A percentile compares a stretch with the other conserved stretches of the same genome.
Conservation (phyloP, 53 echinoderm and acorn worm genomes). For the Apostichopus leukothele region DNA sequence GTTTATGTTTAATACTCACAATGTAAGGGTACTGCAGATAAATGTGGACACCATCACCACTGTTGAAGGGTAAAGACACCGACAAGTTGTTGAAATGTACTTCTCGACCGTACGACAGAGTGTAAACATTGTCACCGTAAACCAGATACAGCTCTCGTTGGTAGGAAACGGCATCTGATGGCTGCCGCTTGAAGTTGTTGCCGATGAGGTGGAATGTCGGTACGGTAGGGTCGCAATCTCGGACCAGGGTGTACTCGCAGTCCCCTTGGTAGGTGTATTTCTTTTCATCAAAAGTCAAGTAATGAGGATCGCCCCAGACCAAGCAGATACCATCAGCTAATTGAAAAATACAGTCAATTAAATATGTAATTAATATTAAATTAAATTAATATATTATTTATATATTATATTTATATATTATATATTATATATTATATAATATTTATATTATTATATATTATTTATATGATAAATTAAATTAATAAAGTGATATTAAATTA, state of each 20-base stretch:
- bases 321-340: slow-evolving; percentile 29
- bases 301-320: slow-evolving; percentile 38
- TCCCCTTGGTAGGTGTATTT: slow-evolving; percentile 36
- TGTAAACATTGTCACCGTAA: slow-evolving; percentile 12
- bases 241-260: slow-evolving; percentile 34
- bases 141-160: slow-evolving; percentile 13
- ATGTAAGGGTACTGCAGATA: slow-evolving; percentile 20
- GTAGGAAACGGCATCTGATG: slow-evolving; percentile 1
- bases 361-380: too few relatives aligned
- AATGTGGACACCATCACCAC: not conserved
- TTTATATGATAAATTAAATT: too few relatives aligned
- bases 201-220: slow-evolving; percentile 29
- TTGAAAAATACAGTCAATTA: not conserved
- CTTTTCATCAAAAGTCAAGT: slow-evolving; percentile 6
- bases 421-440: too few relatives aligned
- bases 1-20: not conserved
- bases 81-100: not conserved
- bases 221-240: not conserved
- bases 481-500: too few relatives aligned
- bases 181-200: slow-evolving; percentile 23
- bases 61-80: not conserved
- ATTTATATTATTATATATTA: too few relatives aligned
- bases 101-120: not conserved
- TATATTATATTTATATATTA: too few relatives aligned
- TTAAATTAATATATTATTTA: too few relatives aligned